These are phyloP conservation scores for Trichopoda pennipes DNA, from an alignment of 2,888 invertebrate species.

Conservation along the genomic window DNA sequence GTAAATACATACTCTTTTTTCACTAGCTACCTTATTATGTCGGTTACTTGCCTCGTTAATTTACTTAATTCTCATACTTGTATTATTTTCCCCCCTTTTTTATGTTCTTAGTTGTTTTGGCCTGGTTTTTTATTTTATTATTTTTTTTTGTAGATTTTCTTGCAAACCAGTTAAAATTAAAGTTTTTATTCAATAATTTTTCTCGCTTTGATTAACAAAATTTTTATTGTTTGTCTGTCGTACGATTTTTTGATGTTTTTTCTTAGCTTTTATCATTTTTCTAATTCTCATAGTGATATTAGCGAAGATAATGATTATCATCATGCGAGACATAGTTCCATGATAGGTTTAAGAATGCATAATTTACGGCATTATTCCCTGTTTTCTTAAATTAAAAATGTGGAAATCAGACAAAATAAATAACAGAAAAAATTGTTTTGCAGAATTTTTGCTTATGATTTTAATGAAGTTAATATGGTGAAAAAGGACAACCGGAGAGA, in stretches of 20 bases:
- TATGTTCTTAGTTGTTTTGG: neutral
- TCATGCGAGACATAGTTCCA: constrained; percentile 43
- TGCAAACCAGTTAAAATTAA: constrained; percentile 48
- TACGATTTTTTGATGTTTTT: constrained; percentile 23
- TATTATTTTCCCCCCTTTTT: constrained; percentile 22
- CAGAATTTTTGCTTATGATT: constrained; percentile 25
- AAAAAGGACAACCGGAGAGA: neutral
- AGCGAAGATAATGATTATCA: constrained; percentile 1
- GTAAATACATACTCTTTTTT: constrained; percentile 12
- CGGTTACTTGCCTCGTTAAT: constrained; percentile 55
- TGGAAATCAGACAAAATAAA: constrained; percentile 20
- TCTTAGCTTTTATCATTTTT: constrained; percentile 13
- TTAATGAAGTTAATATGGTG: neutral
- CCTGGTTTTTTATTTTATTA: constrained; percentile 23
- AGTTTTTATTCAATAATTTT: constrained; percentile 26
- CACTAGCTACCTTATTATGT: constrained; percentile 41
- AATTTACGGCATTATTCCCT: constrained; percentile 66
- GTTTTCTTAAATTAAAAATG: constrained; percentile 55
- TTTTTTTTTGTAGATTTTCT: constrained; percentile 3
- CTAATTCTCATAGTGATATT: neutral
- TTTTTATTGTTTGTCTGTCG: constrained; percentile 24
- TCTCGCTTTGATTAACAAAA: constrained; percentile 1
- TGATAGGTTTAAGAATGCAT: constrained; percentile 66
- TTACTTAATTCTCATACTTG: constrained; percentile 27
- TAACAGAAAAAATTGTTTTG: constrained; percentile 36